These are phyloP conservation scores for Chloroclystis v-ata DNA, from an alignment of 2,888 invertebrate genomes.

Conservation along the genomic window DNA sequence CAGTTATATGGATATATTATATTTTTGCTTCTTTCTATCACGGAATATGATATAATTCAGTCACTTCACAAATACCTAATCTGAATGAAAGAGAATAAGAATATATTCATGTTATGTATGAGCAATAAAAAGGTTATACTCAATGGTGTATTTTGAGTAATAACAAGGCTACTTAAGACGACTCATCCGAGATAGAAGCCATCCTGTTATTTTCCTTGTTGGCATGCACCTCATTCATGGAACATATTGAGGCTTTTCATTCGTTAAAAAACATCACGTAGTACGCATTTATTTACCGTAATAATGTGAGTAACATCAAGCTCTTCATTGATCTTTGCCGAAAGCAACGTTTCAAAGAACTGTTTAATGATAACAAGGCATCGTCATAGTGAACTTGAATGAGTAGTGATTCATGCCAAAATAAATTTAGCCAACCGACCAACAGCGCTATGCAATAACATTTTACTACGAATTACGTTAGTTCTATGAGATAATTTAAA, in stretches of 20 bases:
- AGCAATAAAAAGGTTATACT: not conserved
- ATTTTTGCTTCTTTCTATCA: too few species aligned
- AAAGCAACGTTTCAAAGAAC: conserved; percentile 37
- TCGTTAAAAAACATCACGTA: not conserved
- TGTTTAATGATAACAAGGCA: conserved; percentile 45
- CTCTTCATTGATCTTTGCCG: conserved; percentile 7
- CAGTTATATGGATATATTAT: too few species aligned
- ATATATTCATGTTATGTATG: too few species aligned
- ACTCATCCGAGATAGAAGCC: not conserved
- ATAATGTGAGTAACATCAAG: not conserved
- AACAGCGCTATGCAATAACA: conserved; percentile 38
- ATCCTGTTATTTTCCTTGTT: not conserved
- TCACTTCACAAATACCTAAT: too few species aligned
- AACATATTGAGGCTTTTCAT: not conserved
- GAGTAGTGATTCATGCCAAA: conserved; percentile 59
- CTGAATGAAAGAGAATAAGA: too few species aligned
- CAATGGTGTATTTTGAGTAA: not conserved
- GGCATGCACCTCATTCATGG: not conserved
- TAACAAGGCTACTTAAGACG: not conserved
- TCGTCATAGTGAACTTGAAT: conserved; percentile 60
- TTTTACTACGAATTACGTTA: conserved; percentile 64
- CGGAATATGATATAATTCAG: not conserved
- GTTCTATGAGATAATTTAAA: conserved; percentile 33
- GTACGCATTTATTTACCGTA: not conserved
- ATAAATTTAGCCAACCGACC: conserved; percentile 57